phyloP scores from a whole-genome alignment of 2,797 vertebrate genomes.

The Aulostomus chinensis region DNA sequence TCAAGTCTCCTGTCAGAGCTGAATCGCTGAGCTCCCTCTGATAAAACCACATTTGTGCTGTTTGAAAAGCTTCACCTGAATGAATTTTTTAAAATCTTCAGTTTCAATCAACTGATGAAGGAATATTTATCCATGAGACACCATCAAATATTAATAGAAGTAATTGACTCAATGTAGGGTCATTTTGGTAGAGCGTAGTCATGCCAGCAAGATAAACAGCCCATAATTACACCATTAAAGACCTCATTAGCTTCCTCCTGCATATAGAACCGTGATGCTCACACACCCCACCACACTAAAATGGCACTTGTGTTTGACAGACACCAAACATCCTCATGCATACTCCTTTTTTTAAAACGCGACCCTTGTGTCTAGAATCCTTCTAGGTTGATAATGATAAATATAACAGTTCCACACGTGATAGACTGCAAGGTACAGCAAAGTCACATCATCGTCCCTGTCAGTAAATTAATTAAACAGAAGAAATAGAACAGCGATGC shows the following conservation, averaged over 20 bases:
- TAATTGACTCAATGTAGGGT: constrained; percentile 4
- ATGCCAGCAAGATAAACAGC: constrained; percentile 17
- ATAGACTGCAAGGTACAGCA: no score
- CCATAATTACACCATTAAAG: constrained; percentile 26
- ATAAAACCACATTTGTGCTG: constrained; percentile 4
- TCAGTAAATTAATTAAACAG: no score
- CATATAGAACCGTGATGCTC: constrained; percentile 9
- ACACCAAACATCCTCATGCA: no score
- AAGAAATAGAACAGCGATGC: no score
- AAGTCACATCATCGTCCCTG: no score
- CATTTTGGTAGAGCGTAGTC: constrained; percentile 11
- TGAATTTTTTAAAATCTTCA: constrained; percentile 30
- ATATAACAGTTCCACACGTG: no score
- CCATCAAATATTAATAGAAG: constrained; percentile 14
- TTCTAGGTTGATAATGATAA: no score
- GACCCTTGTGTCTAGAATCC: no score
- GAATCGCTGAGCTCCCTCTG: constrained; percentile 28
- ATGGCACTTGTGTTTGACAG: no score
- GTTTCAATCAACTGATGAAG: constrained; percentile 22
- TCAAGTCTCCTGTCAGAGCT: constrained; percentile 29
- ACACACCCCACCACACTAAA: no score
- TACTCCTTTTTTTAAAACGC: no score
- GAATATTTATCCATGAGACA: constrained; percentile 13
- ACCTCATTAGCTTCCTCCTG: constrained; percentile 12
- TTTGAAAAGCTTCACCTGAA: constrained; percentile 34